Conservation (phyloP, 2,888 invertebrate genomes). For the Lymantria monacha region DNA sequence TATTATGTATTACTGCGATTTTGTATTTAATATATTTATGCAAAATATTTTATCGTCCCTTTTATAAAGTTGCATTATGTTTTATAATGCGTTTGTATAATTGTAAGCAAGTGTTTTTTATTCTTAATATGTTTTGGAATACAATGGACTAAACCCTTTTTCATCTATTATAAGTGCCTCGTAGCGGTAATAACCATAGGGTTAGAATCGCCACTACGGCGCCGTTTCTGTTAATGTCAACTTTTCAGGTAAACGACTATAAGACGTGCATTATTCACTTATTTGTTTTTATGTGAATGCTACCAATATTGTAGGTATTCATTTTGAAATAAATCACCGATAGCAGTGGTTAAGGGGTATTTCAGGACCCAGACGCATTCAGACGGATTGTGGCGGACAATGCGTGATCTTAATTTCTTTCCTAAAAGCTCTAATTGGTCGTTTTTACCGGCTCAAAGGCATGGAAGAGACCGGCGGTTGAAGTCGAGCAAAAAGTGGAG, state of each 20-base stretch:
- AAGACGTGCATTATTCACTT: constrained; percentile 48
- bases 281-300: constrained; percentile 41
- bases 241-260: constrained; percentile 18
- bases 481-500: constrained; percentile 73
- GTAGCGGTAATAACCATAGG: too few relatives aligned
- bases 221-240: constrained; percentile 62
- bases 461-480: constrained; percentile 40
- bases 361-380: constrained; percentile 10
- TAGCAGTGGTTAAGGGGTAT: constrained; percentile 20
- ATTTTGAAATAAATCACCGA: constrained; percentile 36
- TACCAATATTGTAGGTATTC: constrained; percentile 43
- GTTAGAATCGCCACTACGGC: constrained; percentile 49
- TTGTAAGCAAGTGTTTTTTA: too few relatives aligned
- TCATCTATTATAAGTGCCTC: too few relatives aligned
- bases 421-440: constrained; percentile 76
- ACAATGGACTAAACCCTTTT: too few relatives aligned
- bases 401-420: constrained; percentile 68
- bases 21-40: too few relatives aligned
- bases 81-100: too few relatives aligned
- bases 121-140: too few relatives aligned
- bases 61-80: too few relatives aligned
- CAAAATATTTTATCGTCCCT: too few relatives aligned
- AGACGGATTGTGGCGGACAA: constrained; percentile 46
- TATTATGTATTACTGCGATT: too few relatives aligned
- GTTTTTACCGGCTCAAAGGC: constrained; percentile 50